Percentiles rank a stretch among this genome's conserved stretches.
Conservation (phyloP, 2,888 invertebrate genomes). For the Panopea generosa region DNA sequence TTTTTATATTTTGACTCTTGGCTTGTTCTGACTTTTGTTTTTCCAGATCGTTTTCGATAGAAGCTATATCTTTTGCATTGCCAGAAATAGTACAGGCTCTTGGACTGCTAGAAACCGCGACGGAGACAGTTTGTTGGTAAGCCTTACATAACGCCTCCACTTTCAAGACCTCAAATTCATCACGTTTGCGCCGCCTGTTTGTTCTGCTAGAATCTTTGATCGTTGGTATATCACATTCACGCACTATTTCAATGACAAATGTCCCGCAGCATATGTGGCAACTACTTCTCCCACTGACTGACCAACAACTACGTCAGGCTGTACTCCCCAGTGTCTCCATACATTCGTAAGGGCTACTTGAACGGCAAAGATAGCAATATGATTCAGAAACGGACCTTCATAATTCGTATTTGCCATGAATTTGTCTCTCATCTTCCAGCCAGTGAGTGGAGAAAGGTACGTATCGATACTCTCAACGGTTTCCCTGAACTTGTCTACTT, state of each 20-base stretch:
- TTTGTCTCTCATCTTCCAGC: constrained; percentile 55
- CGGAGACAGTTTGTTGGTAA: not conserved
- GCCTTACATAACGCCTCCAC: not conserved
- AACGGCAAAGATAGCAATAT: constrained; percentile 66
- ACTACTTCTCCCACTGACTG: constrained; percentile 73
- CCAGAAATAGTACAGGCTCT: constrained; percentile 67
- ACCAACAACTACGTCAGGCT: constrained; percentile 61
- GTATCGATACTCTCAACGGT: constrained; percentile 62
- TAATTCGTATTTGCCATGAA: constrained; percentile 33
- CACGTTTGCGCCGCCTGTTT: constrained; percentile 61
- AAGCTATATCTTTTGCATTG: constrained; percentile 26
- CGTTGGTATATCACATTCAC: constrained; percentile 66
- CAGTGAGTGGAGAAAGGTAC: constrained; percentile 44
- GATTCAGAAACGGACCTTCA: constrained; percentile 59
- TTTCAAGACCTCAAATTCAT: constrained; percentile 8
- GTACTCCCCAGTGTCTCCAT: constrained; percentile 57
- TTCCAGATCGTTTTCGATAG: constrained; percentile 17
- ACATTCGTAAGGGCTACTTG: constrained; percentile 59
- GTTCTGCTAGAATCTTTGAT: constrained; percentile 43
- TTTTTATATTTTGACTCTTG: constrained; percentile 4
- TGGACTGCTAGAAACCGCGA: constrained; percentile 65
- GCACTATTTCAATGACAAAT: constrained; percentile 52
- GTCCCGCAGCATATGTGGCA: constrained; percentile 61
- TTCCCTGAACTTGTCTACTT: constrained; percentile 55
- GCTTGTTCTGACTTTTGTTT: constrained; percentile 32